A percentile compares a stretch with the other conserved stretches of the same genome.
These are phyloP conservation scores for Fulmarus glacialis DNA, from an alignment of 2,113 vertebrate species.

Conservation along the genomic window DNA sequence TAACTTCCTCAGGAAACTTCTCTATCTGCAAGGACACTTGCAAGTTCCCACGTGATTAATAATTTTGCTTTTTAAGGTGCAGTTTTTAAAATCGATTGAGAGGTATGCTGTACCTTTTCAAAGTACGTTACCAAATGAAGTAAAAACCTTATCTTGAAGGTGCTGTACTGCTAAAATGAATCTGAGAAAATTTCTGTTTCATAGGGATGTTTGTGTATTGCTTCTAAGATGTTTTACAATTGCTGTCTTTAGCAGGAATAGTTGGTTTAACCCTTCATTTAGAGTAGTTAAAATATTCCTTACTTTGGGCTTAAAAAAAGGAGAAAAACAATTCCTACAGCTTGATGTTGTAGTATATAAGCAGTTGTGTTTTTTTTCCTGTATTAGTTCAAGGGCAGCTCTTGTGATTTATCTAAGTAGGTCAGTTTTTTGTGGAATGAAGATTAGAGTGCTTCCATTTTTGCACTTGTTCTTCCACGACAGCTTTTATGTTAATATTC, in stretches of 20 bases:
- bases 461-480: constrained; percentile 76
- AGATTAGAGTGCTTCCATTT: constrained; percentile 82
- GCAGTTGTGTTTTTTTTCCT: neutral
- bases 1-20: neutral
- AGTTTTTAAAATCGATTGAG: neutral
- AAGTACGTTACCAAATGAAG: neutral
- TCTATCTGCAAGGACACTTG: neutral
- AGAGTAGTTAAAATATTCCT: neutral
- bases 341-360: neutral
- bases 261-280: neutral
- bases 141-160: neutral
- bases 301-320: neutral
- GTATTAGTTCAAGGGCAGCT: neutral
- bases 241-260: neutral
- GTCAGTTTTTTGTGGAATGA: constrained; percentile 79
- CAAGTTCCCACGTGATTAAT: neutral
- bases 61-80: neutral
- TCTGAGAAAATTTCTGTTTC: neutral
- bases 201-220: neutral
- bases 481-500: constrained; percentile 78
- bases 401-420: constrained; percentile 70
- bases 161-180: neutral
- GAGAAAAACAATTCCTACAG: neutral
- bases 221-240: neutral
- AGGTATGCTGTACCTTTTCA: neutral